Evolutionary conservation across 2,888 invertebrate species (phyloP).

Genomic region (Dascillus cervinus): DNA sequence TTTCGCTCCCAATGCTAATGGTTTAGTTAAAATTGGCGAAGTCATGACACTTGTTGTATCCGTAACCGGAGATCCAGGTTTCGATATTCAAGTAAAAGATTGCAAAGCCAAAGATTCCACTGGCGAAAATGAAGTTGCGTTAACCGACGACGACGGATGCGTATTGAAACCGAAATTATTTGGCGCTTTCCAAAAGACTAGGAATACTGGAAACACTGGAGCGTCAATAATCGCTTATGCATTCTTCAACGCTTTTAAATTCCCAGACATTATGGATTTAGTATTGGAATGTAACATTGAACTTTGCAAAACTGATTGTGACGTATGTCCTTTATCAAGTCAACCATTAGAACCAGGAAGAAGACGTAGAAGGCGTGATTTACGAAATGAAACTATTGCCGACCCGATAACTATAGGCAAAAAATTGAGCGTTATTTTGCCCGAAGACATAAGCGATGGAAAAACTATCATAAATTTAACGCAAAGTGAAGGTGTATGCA

Average conservation of each 20-base stretch:
- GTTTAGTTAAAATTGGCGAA: slow-evolving; percentile 74
- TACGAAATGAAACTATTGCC: slow-evolving; percentile 43
- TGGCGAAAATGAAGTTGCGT: slow-evolving; percentile 55
- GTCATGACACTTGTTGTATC: slow-evolving; percentile 73
- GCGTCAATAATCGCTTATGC: slow-evolving; percentile 71
- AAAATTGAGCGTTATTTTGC: slow-evolving; percentile 59
- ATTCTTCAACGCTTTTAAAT: slow-evolving; percentile 74
- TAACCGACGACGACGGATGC: slow-evolving; percentile 71
- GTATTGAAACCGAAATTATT: slow-evolving; percentile 72
- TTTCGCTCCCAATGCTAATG: slow-evolving; percentile 66
- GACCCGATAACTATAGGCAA: slow-evolving; percentile 59
- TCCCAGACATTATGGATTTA: slow-evolving; percentile 77
- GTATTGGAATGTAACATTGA: slow-evolving; percentile 77
- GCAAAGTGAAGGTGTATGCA: slow-evolving; percentile 48
- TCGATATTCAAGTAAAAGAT: slow-evolving; percentile 70
- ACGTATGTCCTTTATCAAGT: slow-evolving; percentile 58
- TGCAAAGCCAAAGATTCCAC: slow-evolving; percentile 67
- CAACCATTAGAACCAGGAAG: slow-evolving; percentile 52
- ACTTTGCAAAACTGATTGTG: slow-evolving; percentile 72
- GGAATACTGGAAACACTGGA: slow-evolving; percentile 63
- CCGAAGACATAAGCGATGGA: slow-evolving; percentile 53
- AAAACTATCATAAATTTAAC: slow-evolving; percentile 33
- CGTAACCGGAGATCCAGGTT: slow-evolving; percentile 70
- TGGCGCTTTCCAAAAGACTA: slow-evolving; percentile 74
- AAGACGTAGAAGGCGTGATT: slow-evolving; percentile 41